phyloP scores from a whole-genome alignment of 1,140 invertebrate species.

The Atta cephalotes region DNA sequence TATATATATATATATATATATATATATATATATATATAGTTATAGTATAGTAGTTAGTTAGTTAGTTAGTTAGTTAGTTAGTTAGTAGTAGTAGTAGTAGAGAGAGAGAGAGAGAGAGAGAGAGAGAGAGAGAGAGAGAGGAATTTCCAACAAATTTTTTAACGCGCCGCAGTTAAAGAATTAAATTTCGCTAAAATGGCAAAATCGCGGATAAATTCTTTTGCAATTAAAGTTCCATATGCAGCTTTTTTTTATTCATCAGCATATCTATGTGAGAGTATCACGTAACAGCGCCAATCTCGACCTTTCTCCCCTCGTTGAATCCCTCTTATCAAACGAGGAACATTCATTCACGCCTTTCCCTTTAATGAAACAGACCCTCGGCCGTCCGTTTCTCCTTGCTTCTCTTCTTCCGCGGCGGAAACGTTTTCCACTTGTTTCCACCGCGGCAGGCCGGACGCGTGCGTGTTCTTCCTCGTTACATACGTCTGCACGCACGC shows the following conservation, averaged over 20 bases:
- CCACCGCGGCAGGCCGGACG: constrained; percentile 21
- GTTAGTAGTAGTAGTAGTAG: no score
- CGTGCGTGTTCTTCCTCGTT: constrained; percentile 41
- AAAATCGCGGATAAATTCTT: constrained; percentile 9
- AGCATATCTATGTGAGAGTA: not conserved
- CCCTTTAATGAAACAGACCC: constrained; percentile 35
- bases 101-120: no score
- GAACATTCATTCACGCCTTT: constrained; percentile 43
- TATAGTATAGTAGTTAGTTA: no score
- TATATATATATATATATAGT: no score
- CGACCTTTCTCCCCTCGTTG: not conserved
- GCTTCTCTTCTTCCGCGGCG: constrained; percentile 17
- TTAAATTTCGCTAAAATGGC: not conserved
- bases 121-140: not conserved
- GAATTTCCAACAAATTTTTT: not conserved
- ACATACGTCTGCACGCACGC: constrained; percentile 2
- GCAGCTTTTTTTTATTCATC: not conserved
- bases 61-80: no score
- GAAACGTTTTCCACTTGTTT: constrained; percentile 54
- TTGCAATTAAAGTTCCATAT: not conserved
- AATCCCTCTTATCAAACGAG: constrained; percentile 52
- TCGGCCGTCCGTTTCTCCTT: constrained; percentile 13
- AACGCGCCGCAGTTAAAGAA: not conserved
- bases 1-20: no score
- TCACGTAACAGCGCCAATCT: constrained; percentile 18